These are phyloP conservation scores for Hirtodrosophila alboralis DNA, from an alignment of 2,888 invertebrate species.

Conservation along the genomic window DNA sequence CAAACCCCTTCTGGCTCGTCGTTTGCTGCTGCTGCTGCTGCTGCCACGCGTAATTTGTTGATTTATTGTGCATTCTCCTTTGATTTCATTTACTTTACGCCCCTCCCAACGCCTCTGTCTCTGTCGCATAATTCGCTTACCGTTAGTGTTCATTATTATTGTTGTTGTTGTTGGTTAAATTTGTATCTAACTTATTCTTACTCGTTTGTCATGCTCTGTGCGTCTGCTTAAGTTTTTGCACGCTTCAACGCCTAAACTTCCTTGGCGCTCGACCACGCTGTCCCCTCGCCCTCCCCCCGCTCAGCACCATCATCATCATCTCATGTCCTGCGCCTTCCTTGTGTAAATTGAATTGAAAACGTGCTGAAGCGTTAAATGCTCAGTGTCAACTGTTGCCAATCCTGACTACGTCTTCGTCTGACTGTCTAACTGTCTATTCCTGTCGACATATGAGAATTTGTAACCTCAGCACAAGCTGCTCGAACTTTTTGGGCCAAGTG, in stretches of 20 bases:
- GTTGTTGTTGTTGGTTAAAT: conserved; percentile 32
- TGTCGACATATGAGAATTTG: conserved; percentile 82
- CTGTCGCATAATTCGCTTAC: conserved; percentile 65
- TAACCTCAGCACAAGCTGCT: conserved; percentile 81
- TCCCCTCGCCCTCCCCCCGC: conserved; percentile 1
- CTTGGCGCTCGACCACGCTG: conserved; percentile 60
- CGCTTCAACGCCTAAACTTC: conserved; percentile 78
- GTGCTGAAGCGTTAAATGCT: conserved; percentile 85
- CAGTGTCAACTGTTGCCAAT: conserved; percentile 84
- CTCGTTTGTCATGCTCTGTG: conserved; percentile 78
- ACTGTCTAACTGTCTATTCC: conserved; percentile 14
- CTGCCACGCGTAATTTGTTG: conserved; percentile 72
- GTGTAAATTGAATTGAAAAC: conserved; percentile 83
- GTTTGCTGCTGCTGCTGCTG: conserved; percentile 20
- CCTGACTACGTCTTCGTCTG: conserved; percentile 43
- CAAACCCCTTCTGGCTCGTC: conserved; percentile 53
- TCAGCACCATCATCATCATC: background rate
- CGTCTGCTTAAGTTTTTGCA: conserved; percentile 77
- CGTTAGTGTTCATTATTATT: conserved; percentile 69
- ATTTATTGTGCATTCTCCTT: conserved; percentile 63
- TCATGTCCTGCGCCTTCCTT: conserved; percentile 28
- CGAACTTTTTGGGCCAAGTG: conserved; percentile 49
- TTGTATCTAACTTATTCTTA: too few species aligned
- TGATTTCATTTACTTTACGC: conserved; percentile 41
- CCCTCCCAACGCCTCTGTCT: conserved; percentile 11